Base-by-base conservation (phyloP, 2,888 invertebrate species). In the Teleogryllus oceanicus region DNA sequence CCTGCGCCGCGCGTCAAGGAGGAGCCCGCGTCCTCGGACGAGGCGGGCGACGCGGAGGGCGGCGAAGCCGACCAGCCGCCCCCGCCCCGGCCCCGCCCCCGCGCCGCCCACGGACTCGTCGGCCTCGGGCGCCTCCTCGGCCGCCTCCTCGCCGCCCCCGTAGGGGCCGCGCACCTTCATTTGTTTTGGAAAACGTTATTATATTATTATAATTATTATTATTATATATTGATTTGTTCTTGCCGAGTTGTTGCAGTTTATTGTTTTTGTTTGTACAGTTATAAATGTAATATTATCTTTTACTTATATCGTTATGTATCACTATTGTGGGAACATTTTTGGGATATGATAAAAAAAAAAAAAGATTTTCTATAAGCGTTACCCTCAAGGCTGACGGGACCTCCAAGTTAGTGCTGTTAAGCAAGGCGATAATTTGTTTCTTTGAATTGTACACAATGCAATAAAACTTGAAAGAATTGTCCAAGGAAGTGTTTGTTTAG, bases 251-350 rank as follows among this genome's bases (percentile, higher is more conserved):
- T 62, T 62, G 62, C 62, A 62, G 62, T 62, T 62, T 18, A 18
- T 62, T n/a, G 62, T 62, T 62, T 76, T 37, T 21, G 76, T 37
- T 37, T 21, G 24, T 76, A 76, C 20, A 76, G 76, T 76, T 49
- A 76, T 21, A 49, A n/a, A 76, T 76, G 20, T 76, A 37, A 16
- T 18, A 16, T 76, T 16, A 76, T 37, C 49, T 18, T 62, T 62
- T 62, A 62, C 49, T 76, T 49, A 20, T 76, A 37, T 76, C 49
- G 76, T 76, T 76, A 37, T 76, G 24, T 76, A 76, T 76, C 76
- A 37, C 49, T 76, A 37, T 76, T 76, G 76, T 37, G 76, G 76
- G 49, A 49, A 21, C 76, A 76, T 37, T 37, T 76, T 49, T 37
- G 21, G 76, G 24, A 18, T 49, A 76, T 76, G 13, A n/a, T n/a